phyloP scores from a whole-genome alignment of 2,797 vertebrate species.

The Menidia menidia region DNA sequence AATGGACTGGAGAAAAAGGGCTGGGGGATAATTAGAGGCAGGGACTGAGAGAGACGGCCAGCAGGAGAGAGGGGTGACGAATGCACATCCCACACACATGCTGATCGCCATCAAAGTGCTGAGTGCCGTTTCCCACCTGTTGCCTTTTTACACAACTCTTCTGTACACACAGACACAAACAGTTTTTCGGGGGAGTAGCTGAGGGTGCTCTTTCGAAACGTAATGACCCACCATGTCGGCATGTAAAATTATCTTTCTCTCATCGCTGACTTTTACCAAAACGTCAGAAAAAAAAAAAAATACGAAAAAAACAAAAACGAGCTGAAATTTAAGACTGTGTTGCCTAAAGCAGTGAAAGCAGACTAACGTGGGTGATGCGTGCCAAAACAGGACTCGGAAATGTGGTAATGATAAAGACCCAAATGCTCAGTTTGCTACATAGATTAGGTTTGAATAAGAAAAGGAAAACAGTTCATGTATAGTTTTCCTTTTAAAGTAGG shows the following conservation, averaged over 20 bases:
- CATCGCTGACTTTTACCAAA: constrained; percentile 46
- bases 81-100: constrained; percentile 37
- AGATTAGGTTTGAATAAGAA: not conserved
- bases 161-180: not conserved
- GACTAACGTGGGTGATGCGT: not conserved
- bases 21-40: constrained; percentile 73
- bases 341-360: constrained; percentile 19
- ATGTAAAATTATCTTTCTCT: constrained; percentile 19
- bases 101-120: constrained; percentile 62
- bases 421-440: not conserved
- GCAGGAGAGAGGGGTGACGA: constrained; percentile 20
- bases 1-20: constrained; percentile 56
- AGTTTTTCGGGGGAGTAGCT: constrained; percentile 10
- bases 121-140: constrained; percentile 68
- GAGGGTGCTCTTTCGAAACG: constrained; percentile 11
- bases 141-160: constrained; percentile 38
- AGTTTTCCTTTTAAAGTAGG: no score
- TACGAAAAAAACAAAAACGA: no score
- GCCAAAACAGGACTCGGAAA: not conserved
- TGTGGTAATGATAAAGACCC: not conserved
- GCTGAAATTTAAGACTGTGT: not conserved
- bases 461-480: no score
- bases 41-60: constrained; percentile 21
- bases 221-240: not conserved
- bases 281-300: not conserved